Evolutionary conservation across 2,888 invertebrate species (phyloP), one percentile per base, ranked within the genome.

Genomic region (Hirtodrosophila trivittata): DNA sequence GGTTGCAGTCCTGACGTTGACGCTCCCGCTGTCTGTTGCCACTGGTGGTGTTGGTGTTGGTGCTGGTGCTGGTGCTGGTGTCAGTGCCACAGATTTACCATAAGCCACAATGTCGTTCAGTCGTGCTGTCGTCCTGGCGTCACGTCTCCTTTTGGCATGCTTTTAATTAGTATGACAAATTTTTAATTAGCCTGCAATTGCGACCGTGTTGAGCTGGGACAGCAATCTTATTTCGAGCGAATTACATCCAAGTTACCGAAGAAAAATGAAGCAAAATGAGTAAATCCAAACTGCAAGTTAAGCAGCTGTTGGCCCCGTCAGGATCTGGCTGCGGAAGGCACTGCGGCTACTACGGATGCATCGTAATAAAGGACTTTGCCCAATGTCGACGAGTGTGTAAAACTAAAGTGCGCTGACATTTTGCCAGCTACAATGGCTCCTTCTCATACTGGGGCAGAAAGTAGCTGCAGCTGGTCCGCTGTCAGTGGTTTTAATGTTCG

Each of bases 81-180:
- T 9, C 43, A 13, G 32, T 37, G 52, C 30, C 39, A 33, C 69
- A 62, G 75, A 78, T 75, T 81, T 64, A 77, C 66, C 75, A 71
- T 49, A 72, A 64, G 75, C 65, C 54, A n/a, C 35, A 43, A 33
- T 38, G 46, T 50, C 43, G 45, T 45, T 47, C 26, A 26, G 14
- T 51, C 35, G 43, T 28, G 32, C 25, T 55, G 63, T 55, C 39
- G 45, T 35, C 37, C 41, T 39, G 16, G 43, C 64, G 41, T 68
- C 64, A 68, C 38, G 46, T 73, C 56, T 28, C 32, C 41, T 39
- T 47, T 41, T 56, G 68, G 75, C 62, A 59, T 73, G 73, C 80
- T 66, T 75, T 86, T 82, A 82, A 86, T 86, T 82, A 82, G 86
- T 83, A 86, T 80, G 86, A 77, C 82, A 82, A 82, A 83, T 83